phyloP scores from a whole-genome alignment of 2,113 vertebrate genomes.

The Craseonycteris thonglongyai region DNA sequence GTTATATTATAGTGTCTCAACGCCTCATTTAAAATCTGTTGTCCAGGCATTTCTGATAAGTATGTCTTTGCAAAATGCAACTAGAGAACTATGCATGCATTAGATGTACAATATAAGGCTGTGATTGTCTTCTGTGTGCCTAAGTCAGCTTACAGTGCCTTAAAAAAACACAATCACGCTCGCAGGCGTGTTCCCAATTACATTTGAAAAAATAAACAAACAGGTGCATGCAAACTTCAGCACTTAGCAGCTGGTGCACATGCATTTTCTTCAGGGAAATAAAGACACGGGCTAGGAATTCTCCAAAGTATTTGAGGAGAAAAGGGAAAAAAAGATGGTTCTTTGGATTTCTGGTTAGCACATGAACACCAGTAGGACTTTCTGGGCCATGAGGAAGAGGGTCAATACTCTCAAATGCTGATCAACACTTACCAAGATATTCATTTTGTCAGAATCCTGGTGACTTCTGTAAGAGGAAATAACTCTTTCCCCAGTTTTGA shows the following conservation, averaged over 20 bases:
- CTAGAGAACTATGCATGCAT: not conserved
- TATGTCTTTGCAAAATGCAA: not conserved
- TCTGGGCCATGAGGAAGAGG: not conserved
- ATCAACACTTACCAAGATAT: not conserved
- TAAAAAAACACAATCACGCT: constrained; percentile 4
- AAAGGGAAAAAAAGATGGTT: not conserved
- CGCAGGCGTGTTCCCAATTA: constrained; percentile 59
- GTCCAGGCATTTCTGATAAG: not conserved
- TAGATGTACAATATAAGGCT: not conserved
- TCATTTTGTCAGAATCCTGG: not conserved
- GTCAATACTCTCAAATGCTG: not conserved
- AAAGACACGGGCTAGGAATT: not conserved
- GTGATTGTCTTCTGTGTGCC: not conserved
- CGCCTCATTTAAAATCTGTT: not conserved
- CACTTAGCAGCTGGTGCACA: constrained; percentile 57
- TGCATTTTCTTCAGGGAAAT: constrained; percentile 21
- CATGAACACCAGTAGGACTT: not conserved
- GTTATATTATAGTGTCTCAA: not conserved
- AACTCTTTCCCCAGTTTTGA: not conserved
- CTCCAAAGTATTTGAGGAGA: not conserved
- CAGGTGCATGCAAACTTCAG: constrained; percentile 51
- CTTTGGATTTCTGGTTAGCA: not conserved
- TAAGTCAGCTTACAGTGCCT: constrained; percentile 3
- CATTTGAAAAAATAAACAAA: constrained; percentile 60
- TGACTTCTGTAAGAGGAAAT: not conserved